A percentile compares a stretch with the other conserved stretches of the same genome.
Conservation (phyloP, 2,888 invertebrate species). For the Platycheirus albimanus region DNA sequence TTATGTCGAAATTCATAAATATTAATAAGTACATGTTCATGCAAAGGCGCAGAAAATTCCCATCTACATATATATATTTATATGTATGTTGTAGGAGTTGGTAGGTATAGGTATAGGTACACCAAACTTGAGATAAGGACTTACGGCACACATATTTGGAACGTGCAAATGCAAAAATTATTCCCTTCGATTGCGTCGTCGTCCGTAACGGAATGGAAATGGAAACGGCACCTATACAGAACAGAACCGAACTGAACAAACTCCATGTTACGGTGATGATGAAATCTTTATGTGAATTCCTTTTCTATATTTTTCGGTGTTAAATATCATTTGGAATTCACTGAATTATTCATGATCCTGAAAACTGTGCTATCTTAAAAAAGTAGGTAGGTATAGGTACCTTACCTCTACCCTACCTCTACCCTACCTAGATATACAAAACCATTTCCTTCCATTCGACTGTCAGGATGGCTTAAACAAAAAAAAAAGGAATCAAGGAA, state of each 20-base stretch:
- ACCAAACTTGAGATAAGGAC: constrained; percentile 38
- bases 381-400: no score
- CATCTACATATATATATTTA: no score
- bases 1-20: constrained; percentile 69
- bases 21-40: constrained; percentile 64
- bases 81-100: no score
- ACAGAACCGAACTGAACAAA: constrained; percentile 6
- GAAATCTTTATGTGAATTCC: constrained; percentile 52
- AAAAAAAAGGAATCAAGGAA: neutral
- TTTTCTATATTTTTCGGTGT: constrained; percentile 64
- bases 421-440: constrained; percentile 3
- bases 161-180: constrained; percentile 73
- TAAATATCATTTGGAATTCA: constrained; percentile 67
- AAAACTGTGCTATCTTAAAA: constrained; percentile 48
- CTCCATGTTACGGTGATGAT: constrained; percentile 26
- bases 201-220: constrained; percentile 32
- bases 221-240: constrained; percentile 37
- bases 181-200: constrained; percentile 55
- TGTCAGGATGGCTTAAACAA: neutral
- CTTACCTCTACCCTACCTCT: no score
- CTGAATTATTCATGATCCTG: constrained; percentile 68
- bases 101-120: no score
- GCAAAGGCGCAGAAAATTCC: constrained; percentile 43
- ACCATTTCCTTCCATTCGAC: constrained; percentile 11
- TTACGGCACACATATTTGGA: constrained; percentile 38